Conservation (phyloP, 1,140 invertebrate species). For the Aradophagus sp. region DNA sequence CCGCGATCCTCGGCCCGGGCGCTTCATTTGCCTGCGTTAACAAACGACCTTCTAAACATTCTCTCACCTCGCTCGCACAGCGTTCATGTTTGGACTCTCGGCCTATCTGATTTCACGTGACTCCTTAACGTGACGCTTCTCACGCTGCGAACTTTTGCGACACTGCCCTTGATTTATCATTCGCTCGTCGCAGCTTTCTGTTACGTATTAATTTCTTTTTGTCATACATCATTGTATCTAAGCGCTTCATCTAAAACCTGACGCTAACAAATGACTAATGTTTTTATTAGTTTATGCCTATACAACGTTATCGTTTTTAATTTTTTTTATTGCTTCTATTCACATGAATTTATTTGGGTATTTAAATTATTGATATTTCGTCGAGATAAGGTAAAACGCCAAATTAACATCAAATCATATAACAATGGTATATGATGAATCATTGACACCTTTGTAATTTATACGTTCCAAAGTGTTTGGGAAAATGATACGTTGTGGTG, state of each 20-base stretch:
- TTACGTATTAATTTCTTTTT: constrained; percentile 54
- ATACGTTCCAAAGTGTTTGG: no score
- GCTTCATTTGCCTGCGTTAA: constrained; percentile 54
- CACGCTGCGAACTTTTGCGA: constrained; percentile 49
- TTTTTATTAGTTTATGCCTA: constrained; percentile 31
- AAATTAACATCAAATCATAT: no score
- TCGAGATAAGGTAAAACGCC: no score
- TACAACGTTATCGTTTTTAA: constrained; percentile 16
- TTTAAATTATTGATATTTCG: no score
- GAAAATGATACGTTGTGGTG: no score
- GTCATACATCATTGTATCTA: constrained; percentile 47
- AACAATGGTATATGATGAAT: no score
- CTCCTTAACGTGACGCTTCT: constrained; percentile 53
- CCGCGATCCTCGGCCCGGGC: constrained; percentile 16
- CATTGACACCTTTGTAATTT: no score
- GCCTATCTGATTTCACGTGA: constrained; percentile 54
- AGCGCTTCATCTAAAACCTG: constrained; percentile 28
- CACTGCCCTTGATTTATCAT: constrained; percentile 55
- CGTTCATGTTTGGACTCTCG: constrained; percentile 29
- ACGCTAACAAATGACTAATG: constrained; percentile 49
- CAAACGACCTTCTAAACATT: constrained; percentile 56
- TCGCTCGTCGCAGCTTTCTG: constrained; percentile 33
- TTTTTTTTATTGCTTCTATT: no score
- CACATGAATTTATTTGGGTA: no score
- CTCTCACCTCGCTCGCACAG: constrained; percentile 34